A percentile compares a stretch with the other conserved stretches of the same genome.
phyloP scores from a whole-genome alignment of 2,113 vertebrate genomes.

The Austrofundulus limnaeus region DNA sequence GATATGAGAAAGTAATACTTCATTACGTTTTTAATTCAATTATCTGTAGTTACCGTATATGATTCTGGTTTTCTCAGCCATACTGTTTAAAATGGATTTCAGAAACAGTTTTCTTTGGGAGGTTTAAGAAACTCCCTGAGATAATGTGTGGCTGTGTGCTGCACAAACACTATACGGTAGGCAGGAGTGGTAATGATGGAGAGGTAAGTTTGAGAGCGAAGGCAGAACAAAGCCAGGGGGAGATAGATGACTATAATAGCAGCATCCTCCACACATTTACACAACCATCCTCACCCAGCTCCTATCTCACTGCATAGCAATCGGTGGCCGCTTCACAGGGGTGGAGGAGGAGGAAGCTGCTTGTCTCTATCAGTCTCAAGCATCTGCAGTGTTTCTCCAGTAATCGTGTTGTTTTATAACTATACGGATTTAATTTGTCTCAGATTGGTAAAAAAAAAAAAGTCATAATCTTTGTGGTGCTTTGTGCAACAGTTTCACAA shows the following conservation, averaged over 20 bases:
- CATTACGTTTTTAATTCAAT: conserved; percentile 6
- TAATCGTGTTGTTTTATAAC: neutral
- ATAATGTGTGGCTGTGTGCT: conserved; percentile 24
- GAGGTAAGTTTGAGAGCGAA: conserved; percentile 62
- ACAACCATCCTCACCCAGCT: conserved; percentile 56
- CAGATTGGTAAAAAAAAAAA: neutral
- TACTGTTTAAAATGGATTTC: conserved; percentile 5
- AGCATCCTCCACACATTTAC: conserved; percentile 66
- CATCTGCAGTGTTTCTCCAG: neutral
- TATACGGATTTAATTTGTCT: neutral
- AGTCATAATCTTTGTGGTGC: neutral
- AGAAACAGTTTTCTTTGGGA: conserved; percentile 19
- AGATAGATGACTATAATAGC: conserved; percentile 66
- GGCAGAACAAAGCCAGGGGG: conserved; percentile 59
- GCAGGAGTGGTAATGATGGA: conserved; percentile 55
- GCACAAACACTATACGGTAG: conserved; percentile 28
- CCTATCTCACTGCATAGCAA: conserved; percentile 31
- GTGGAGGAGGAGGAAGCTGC: conserved; percentile 20
- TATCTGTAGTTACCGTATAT: conserved; percentile 1
- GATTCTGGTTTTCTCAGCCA: no score
- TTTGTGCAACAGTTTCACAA: neutral
- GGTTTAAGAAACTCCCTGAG: conserved; percentile 6
- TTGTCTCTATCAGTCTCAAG: neutral
- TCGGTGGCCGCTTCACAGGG: conserved; percentile 27
- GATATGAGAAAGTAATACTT: neutral